Percentiles rank a stretch among this genome's conserved stretches.
Conservation (phyloP, 2,888 invertebrate species). For the Marronus borbonicus region DNA sequence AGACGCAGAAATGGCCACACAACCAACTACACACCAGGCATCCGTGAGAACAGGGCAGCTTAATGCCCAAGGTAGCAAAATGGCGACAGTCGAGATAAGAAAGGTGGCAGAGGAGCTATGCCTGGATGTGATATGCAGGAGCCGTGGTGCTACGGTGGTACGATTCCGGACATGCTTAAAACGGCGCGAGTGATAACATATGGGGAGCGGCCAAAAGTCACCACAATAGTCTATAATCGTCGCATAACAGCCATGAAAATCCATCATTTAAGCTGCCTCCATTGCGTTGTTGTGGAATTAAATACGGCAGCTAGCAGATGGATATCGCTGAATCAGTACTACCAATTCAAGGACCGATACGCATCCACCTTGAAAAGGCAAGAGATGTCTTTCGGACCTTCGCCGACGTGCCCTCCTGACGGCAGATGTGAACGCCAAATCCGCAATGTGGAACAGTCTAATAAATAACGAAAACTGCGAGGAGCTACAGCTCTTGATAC, state of each 20-base stretch:
- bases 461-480: constrained; percentile 34
- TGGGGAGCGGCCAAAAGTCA: too few relatives aligned
- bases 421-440: constrained; percentile 12
- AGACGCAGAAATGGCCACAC: too few relatives aligned
- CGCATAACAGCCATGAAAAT: neutral
- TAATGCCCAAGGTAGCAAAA: too few relatives aligned
- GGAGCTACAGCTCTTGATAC: constrained; percentile 26
- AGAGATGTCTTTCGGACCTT: neutral
- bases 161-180: too few relatives aligned
- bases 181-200: too few relatives aligned
- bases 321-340: constrained; percentile 15
- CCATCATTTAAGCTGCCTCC: neutral
- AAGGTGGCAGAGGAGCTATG: too few relatives aligned
- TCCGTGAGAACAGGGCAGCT: too few relatives aligned
- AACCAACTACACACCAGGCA: too few relatives aligned
- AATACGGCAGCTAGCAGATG: neutral
- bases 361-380: neutral
- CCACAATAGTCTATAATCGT: neutral
- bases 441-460: constrained; percentile 30
- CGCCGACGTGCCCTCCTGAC: neutral
- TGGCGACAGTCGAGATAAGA: too few relatives aligned
- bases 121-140: too few relatives aligned
- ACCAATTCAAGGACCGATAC: constrained; percentile 23
- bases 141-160: too few relatives aligned
- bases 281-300: constrained; percentile 6